Percentiles rank a stretch among this genome's conserved stretches.
Evolutionary conservation across 2,888 invertebrate species (phyloP).

Genomic region (Latrodectus hesperus): DNA sequence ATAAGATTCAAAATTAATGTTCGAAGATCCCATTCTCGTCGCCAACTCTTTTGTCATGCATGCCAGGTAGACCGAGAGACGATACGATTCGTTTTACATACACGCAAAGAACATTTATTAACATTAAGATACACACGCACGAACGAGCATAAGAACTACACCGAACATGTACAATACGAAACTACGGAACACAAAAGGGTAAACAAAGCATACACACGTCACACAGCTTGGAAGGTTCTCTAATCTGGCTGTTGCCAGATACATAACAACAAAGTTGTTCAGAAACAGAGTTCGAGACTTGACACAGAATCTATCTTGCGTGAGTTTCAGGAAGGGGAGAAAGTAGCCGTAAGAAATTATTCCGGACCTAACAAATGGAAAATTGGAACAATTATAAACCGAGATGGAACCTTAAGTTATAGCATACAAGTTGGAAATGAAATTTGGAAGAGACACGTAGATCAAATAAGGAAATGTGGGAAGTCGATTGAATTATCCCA

Average conservation of each 20-base stretch:
- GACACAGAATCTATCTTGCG: slow-evolving; percentile 52
- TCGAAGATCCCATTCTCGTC: slow-evolving; percentile 49
- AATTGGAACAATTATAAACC: slow-evolving; percentile 41
- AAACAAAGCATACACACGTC: no score
- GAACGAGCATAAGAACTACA: no score
- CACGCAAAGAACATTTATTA: slow-evolving; percentile 31
- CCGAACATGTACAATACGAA: no score
- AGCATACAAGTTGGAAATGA: slow-evolving; percentile 42
- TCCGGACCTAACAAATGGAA: slow-evolving; percentile 40
- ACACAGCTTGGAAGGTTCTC: slow-evolving; percentile 48
- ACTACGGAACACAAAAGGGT: no score
- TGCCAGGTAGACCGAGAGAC: slow-evolving; percentile 49
- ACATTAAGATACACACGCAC: no score
- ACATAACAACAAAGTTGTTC: slow-evolving; percentile 17
- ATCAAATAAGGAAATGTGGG: slow-evolving; percentile 33
- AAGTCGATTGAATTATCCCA: slow-evolving; percentile 37
- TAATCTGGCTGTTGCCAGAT: slow-evolving; percentile 42
- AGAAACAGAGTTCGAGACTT: no score
- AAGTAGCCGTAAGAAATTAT: slow-evolving; percentile 56
- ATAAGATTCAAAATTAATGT: slow-evolving; percentile 48
- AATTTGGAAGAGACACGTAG: slow-evolving; percentile 44
- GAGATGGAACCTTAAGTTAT: slow-evolving; percentile 34
- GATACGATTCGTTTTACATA: slow-evolving; percentile 55
- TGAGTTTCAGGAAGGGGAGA: slow-evolving; percentile 56
- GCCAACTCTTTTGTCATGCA: slow-evolving; percentile 48